These are phyloP conservation scores for Machaerirhynchus nigripectus DNA, from an alignment of 2,113 vertebrate species.

Conservation along the genomic window DNA sequence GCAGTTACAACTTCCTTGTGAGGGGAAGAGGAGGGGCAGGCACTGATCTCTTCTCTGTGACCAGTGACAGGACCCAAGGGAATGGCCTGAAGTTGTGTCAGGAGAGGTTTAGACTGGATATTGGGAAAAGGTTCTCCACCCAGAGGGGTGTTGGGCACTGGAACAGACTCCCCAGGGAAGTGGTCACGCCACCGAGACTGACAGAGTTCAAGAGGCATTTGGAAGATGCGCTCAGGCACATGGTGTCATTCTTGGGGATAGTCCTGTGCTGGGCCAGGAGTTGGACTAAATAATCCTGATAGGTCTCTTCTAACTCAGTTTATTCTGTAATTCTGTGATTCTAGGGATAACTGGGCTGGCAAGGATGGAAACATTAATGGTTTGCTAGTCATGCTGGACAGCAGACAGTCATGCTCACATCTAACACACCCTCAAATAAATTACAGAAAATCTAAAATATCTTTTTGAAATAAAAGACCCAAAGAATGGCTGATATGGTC, in stretches of 20 bases:
- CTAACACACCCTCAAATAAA: background rate
- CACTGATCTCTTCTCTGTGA: background rate
- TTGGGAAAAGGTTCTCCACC: background rate
- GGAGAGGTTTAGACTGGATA: background rate
- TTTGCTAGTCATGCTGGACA: background rate
- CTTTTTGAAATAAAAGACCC: background rate
- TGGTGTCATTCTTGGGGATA: background rate
- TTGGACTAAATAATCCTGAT: background rate
- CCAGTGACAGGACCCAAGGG: accelerated
- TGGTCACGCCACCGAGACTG: background rate
- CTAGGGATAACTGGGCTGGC: background rate
- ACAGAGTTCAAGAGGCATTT: background rate
- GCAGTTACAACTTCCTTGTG: background rate
- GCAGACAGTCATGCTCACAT: background rate
- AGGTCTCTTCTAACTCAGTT: background rate
- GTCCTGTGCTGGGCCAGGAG: background rate
- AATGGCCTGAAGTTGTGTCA: background rate
- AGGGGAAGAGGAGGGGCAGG: background rate
- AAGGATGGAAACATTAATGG: background rate
- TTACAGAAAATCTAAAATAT: background rate
- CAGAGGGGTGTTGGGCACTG: accelerated
- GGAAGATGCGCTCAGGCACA: background rate
- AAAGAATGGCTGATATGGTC: background rate
- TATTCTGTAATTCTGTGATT: background rate
- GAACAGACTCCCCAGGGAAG: background rate